phyloP scores from a whole-genome alignment of 2,797 vertebrate genomes.

The Todus mexicanus region DNA sequence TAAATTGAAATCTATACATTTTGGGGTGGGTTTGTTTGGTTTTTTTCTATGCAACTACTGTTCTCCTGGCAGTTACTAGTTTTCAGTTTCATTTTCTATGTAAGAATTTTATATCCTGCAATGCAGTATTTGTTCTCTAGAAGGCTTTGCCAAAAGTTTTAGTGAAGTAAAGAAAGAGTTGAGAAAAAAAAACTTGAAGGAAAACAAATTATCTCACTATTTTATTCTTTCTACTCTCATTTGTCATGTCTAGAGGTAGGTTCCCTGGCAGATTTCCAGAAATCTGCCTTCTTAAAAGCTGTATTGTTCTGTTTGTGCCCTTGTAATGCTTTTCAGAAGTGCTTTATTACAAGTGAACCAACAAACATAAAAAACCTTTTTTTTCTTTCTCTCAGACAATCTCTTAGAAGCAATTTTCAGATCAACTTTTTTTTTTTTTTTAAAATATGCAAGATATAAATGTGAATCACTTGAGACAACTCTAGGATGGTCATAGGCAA shows the following conservation, averaged over 20 bases:
- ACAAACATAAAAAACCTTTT: not conserved
- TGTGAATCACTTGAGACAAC: not conserved
- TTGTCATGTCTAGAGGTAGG: not conserved
- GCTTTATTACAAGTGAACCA: not conserved
- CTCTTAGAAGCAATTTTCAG: not conserved
- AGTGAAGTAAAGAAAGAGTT: not conserved
- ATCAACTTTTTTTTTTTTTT: not conserved
- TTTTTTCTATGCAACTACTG: not conserved
- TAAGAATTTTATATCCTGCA: not conserved
- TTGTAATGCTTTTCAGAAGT: not conserved
- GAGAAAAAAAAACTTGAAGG: not conserved
- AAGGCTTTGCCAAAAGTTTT: not conserved
- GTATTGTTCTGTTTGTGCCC: not conserved
- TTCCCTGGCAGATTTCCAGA: not conserved
- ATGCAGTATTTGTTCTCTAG: not conserved
- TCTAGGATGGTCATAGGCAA: not conserved
- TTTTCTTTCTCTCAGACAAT: not conserved
- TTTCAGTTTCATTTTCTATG: not conserved
- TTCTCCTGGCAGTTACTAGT: not conserved
- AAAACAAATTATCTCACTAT: not conserved
- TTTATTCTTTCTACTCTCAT: not conserved
- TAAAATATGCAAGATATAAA: not conserved
- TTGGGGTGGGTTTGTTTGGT: not conserved
- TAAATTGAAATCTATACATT: not conserved
- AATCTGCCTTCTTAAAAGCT: not conserved